Conservation (phyloP, 2,797 vertebrate genomes). For the Parauchenoglanis ngamensis region DNA sequence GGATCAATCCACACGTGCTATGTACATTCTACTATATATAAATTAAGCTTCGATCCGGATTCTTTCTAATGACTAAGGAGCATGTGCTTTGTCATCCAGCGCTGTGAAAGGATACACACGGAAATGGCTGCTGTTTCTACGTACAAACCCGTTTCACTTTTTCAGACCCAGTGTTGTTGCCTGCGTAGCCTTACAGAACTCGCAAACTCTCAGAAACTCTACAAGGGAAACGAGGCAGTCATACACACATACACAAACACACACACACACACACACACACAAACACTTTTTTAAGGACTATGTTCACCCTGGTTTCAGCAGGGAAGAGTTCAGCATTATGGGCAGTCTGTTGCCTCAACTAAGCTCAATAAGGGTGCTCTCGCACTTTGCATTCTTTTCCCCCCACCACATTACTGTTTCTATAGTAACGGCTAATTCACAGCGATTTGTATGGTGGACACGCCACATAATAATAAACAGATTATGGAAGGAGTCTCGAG, state of each 20-base stretch:
- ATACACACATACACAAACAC: neutral
- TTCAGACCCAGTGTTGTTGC: slow-evolving; percentile 30
- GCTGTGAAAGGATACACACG: slow-evolving; percentile 38
- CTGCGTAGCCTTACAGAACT: slow-evolving; percentile 36
- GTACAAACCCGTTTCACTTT: neutral
- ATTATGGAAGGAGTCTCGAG: neutral
- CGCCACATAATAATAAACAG: neutral
- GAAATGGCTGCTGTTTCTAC: slow-evolving; percentile 29
- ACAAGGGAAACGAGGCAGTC: slow-evolving; percentile 45
- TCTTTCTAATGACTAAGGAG: slow-evolving; percentile 35
- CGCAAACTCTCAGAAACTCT: slow-evolving; percentile 11
- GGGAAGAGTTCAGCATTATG: slow-evolving; percentile 26
- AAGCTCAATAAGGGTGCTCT: slow-evolving; percentile 20
- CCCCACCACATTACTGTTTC: neutral
- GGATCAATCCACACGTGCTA: slow-evolving; percentile 12
- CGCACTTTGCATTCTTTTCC: neutral
- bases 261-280: slow-evolving; percentile 4
- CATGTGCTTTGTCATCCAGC: slow-evolving; percentile 40
- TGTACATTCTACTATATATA: slow-evolving; percentile 44
- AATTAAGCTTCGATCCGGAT: slow-evolving; percentile 43
- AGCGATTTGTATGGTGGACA: neutral
- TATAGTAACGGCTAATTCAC: neutral
- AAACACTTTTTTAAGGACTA: neutral
- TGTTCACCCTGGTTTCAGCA: slow-evolving; percentile 36
- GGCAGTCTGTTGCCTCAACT: neutral